phyloP scores from a whole-genome alignment of 2,797 vertebrate species.

The Myotis daubentonii region DNA sequence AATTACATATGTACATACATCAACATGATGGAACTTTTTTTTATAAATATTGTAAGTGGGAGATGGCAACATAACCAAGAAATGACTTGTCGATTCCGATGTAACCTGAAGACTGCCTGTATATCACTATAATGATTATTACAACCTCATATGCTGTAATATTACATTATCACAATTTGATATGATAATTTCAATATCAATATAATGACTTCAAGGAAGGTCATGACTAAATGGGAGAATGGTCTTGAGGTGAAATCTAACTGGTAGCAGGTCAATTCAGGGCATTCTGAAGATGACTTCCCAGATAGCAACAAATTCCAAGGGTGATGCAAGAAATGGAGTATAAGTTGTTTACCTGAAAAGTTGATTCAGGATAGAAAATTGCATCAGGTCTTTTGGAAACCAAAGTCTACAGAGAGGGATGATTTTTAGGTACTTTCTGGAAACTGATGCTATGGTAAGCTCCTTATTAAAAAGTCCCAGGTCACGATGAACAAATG shows the following conservation, averaged over 20 bases:
- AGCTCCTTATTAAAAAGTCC: neutral
- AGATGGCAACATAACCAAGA: too few relatives aligned
- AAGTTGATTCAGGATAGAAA: neutral
- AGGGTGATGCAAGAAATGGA: neutral
- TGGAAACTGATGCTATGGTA: neutral
- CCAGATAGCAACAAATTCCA: neutral
- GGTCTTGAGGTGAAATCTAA: neutral
- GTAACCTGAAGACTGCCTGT: too few relatives aligned
- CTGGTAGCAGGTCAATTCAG: neutral
- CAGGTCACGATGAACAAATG: neutral
- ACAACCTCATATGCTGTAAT: neutral
- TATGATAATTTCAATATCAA: neutral
- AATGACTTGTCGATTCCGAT: too few relatives aligned
- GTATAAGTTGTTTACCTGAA: neutral
- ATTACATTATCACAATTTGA: neutral
- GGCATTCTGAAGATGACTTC: neutral
- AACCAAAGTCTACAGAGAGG: neutral
- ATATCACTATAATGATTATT: neutral
- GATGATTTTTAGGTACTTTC: neutral
- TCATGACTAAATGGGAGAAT: neutral
- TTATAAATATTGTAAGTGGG: too few relatives aligned
- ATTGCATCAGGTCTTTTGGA: neutral
- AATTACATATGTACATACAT: too few relatives aligned
- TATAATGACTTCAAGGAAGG: neutral
- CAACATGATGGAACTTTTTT: too few relatives aligned